Evolutionary conservation across 2,888 invertebrate genomes (phyloP), one percentile per base, ranked within the genome.

Genomic region (Selenia dentaria): DNA sequence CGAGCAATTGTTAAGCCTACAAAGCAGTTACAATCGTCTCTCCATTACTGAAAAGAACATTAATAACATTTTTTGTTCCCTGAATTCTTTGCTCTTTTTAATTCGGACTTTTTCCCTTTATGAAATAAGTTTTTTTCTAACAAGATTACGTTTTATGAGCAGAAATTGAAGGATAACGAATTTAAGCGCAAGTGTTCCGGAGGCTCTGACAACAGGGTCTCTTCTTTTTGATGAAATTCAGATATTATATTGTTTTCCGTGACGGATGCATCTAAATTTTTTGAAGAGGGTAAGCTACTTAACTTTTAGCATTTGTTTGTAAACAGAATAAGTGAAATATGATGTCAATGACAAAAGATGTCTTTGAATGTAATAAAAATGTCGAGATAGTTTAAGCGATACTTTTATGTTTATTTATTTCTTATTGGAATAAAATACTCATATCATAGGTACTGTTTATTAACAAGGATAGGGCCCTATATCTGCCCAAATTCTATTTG

Each of bases 71-170:
- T 70, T 62, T 59, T 62, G 48, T 56, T 61, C 54, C 53, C 33
- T 18, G 57, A 72, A 66, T 67, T 71, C 57, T 62, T 29, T 25
- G 10, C 25, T 25, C 35, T 37, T 77, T 83, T 86, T 83, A 83
- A 86, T 84, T 83, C 69, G 62, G 73, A 69, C 67, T 41, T 41
- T 41, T 41, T 37, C 47, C n/a, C 76, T 83, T 85, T 86, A 81
- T 86, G 82, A 83, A 88, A 87, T 83, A 88, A 89, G 83, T 87
- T 88, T 82, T 79, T 72, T 67, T 70, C 53, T 85, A 87, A 90
- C 86, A 79, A 82, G 83, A 86, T 89, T 87, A 86, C 78, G 64
- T 81, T 87, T 87, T 83, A 88, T 77, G 83, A 75, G 74, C 70
- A 77, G 72, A 81, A 87, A 87, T 88, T 86, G 83, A 71, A 66